These are phyloP conservation scores for Antidorcas marsupialis DNA, from an alignment of 2,113 vertebrate species.

Conservation along the genomic window DNA sequence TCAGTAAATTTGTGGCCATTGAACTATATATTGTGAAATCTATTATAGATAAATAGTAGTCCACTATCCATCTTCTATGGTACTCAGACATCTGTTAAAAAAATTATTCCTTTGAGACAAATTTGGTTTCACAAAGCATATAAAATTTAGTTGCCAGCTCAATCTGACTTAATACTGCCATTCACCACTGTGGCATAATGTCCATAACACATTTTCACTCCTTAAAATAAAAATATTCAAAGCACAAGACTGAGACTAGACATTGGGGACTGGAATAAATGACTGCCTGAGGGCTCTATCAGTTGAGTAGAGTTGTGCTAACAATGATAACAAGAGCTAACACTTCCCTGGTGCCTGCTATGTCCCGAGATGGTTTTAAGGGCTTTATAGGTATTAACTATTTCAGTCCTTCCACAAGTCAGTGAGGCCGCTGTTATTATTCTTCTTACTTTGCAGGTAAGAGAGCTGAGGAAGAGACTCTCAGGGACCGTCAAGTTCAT, in stretches of 20 bases:
- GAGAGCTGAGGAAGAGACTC: not conserved
- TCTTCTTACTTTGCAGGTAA: not conserved
- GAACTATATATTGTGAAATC: not conserved
- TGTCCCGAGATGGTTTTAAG: not conserved
- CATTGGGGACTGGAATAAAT: not conserved
- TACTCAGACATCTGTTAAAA: conserved; percentile 22
- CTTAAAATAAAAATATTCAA: not conserved
- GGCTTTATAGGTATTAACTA: not conserved
- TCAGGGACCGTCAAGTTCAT: not conserved
- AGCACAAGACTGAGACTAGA: not conserved
- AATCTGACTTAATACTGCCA: conserved; percentile 5
- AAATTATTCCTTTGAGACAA: conserved; percentile 31
- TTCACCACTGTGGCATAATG: not conserved
- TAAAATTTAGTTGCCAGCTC: conserved; percentile 31
- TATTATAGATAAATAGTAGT: not conserved
- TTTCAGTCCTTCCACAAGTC: not conserved
- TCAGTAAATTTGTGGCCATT: conserved; percentile 8
- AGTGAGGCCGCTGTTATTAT: rapidly evolving
- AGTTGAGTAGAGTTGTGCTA: not conserved
- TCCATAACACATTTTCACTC: not conserved
- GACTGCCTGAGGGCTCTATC: not conserved
- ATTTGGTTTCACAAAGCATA: conserved; percentile 29
- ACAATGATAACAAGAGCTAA: not conserved
- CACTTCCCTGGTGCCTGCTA: not conserved
- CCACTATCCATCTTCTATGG: not conserved